Conservation (phyloP, 2,797 vertebrate species). For the Anas bernieri region DNA sequence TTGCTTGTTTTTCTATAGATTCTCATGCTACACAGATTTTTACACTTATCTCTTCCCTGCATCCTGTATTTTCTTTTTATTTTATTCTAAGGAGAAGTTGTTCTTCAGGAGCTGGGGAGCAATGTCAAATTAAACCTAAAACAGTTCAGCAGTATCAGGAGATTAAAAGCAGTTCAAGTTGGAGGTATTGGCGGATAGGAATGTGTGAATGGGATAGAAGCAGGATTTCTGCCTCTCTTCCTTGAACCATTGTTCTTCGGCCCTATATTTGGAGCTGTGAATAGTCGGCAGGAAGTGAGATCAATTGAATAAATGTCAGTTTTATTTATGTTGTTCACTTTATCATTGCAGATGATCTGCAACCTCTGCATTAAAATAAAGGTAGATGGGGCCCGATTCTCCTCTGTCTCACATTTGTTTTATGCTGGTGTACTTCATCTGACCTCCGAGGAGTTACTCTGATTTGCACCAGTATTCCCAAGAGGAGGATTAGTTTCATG, state of each 20-base stretch:
- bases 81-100: background rate
- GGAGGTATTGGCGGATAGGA: background rate
- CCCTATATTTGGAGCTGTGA: constrained; percentile 28
- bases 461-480: constrained; percentile 25
- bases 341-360: constrained; percentile 53
- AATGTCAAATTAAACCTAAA: background rate
- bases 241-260: constrained; percentile 49
- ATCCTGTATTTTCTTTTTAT: background rate
- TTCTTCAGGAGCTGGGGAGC: background rate
- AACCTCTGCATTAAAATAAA: constrained; percentile 32
- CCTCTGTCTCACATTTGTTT: background rate
- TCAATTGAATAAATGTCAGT: constrained; percentile 50
- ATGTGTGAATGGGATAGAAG: constrained; percentile 12
- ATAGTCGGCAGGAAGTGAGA: constrained; percentile 43
- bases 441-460: constrained; percentile 45
- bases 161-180: background rate
- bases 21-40: background rate
- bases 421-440: background rate
- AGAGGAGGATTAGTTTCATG: constrained; percentile 10
- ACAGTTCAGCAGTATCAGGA: background rate
- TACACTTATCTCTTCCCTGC: background rate
- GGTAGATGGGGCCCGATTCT: background rate
- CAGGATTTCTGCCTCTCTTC: constrained; percentile 34
- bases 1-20: background rate
- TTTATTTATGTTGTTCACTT: constrained; percentile 38